Conservation (phyloP, 2,888 invertebrate species). For the Xanthia togata region DNA sequence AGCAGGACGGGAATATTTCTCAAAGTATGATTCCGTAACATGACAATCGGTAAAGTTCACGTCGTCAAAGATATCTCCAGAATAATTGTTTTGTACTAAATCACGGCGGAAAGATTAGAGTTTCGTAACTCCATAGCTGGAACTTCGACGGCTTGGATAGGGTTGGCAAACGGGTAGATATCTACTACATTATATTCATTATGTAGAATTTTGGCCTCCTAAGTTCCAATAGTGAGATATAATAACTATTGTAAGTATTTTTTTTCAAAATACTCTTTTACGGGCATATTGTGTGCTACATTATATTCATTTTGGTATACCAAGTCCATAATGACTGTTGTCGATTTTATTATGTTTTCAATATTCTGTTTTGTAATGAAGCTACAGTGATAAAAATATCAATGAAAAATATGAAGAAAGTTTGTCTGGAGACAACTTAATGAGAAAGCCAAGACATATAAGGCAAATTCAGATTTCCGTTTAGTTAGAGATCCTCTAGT, state of each 20-base stretch:
- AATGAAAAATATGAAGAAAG: background rate
- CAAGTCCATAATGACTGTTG: background rate
- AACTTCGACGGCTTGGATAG: conserved; percentile 53
- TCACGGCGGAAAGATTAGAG: conserved; percentile 68
- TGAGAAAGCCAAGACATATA: no score
- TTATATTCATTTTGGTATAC: background rate
- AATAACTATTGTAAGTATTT: background rate
- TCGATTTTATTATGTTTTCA: background rate
- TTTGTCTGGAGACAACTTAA: background rate
- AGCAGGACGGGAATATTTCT: conserved; percentile 36
- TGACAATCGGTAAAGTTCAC: conserved; percentile 63
- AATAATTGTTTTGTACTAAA: conserved; percentile 69
- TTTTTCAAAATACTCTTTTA: background rate
- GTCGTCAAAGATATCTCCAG: conserved; percentile 64
- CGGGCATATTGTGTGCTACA: background rate
- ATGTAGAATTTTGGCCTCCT: background rate
- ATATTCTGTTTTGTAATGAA: background rate
- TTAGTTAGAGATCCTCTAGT: background rate
- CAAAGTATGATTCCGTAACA: conserved; percentile 48
- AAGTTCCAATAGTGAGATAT: no score
- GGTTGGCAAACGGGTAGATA: conserved; percentile 45
- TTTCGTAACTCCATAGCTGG: conserved; percentile 59
- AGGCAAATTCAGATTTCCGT: background rate
- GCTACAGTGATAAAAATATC: background rate
- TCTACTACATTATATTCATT: conserved; percentile 9